Evolutionary conservation across 2,113 vertebrate genomes (phyloP).

Genomic region (Leptodactylus fuscus): DNA sequence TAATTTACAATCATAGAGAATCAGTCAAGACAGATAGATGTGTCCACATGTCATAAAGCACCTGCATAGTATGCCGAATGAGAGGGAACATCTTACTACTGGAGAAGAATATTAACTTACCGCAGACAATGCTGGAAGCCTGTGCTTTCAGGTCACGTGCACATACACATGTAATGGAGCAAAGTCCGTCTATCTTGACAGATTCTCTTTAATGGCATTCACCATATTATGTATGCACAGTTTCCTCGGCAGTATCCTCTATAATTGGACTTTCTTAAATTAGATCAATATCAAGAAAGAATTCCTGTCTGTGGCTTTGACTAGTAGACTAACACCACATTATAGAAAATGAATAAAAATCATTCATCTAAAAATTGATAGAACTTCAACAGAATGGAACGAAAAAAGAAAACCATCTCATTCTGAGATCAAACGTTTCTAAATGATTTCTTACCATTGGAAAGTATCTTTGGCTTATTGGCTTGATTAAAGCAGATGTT

Average conservation of each 20-base stretch:
- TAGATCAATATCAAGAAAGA: neutral
- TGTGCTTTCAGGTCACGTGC: neutral
- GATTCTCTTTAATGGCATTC: neutral
- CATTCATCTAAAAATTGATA: neutral
- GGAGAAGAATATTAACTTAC: neutral
- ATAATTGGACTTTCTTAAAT: neutral
- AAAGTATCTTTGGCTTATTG: conserved; percentile 88
- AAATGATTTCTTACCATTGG: conserved; percentile 78
- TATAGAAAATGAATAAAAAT: neutral
- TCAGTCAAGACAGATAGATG: neutral
- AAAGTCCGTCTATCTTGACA: neutral
- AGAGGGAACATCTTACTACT: neutral
- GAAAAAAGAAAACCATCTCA: neutral
- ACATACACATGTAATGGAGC: neutral
- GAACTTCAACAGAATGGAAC: neutral
- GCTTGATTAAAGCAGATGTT: conserved; percentile 84
- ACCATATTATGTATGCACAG: neutral
- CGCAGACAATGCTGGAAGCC: neutral
- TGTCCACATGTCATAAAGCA: neutral
- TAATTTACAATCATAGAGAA: neutral
- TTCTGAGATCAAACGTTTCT: neutral
- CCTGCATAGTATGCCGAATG: neutral
- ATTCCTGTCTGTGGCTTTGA: neutral
- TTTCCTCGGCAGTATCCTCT: neutral
- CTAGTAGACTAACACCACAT: neutral